Evolutionary conservation across 2,797 vertebrate species (phyloP), one percentile per base, ranked within the genome.

Genomic region (Acanthopagrus latus): DNA sequence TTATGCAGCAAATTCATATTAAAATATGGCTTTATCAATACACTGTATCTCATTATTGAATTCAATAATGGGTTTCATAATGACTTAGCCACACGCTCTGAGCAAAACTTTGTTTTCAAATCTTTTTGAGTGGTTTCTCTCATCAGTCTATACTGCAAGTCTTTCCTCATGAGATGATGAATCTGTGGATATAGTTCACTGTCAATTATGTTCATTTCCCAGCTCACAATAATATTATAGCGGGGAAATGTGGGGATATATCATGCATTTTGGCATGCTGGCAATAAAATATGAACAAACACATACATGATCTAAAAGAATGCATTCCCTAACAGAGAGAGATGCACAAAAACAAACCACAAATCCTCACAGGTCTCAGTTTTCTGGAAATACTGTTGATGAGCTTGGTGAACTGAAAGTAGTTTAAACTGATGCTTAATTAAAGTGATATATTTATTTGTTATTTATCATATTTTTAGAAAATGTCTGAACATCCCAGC

Each of bases 201-300:
- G 77, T 64, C 64, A 74, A 52, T 60, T 71, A 55, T 68, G 50
- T 69, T 74, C 59, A 48, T 81, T 83, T 70, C 46, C 20, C 13
- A 41, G 33, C 57, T 72, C 44, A 83, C 44, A 64, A 38, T 66
- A 41, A n/a, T 33, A 68, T 51, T 64, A 64, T 2, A 54, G 27
- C 59, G 47, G 29, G 23, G 21, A 23, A 52, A 44, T 47, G 23
- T n/a, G 16, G 14, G 33, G 23, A 9, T 33, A 7, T 25, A 21
- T 73, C 18, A 66, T 48, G 76, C 29, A 54, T 4, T 50, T 14
- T 57, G 12, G 23, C 38, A 16, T 10, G 5, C 6, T 69, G n/a
- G 13, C 7, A 52, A 46, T 74, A n/a, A 63, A 12, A 68, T 48
- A 44, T 8, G 29, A 41, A 74, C 52, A 58, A 64, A 72, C 23